These are phyloP conservation scores for Lophius piscatorius DNA, from an alignment of 2,113 vertebrate species.

Conservation along the genomic window DNA sequence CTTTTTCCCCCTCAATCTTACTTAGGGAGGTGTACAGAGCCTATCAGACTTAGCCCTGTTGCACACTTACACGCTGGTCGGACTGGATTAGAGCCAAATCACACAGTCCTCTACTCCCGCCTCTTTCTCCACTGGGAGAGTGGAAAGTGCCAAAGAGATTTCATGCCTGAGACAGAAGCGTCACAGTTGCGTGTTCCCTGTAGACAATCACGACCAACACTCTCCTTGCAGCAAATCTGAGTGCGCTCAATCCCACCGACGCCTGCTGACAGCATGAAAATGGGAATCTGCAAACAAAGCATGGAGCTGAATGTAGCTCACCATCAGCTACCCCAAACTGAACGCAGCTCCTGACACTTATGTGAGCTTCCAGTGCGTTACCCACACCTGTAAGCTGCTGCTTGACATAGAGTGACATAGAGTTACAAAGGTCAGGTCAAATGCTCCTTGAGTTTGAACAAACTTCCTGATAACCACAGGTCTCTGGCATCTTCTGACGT, in stretches of 20 bases:
- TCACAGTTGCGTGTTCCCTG: constrained; percentile 60
- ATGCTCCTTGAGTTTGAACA: constrained; percentile 30
- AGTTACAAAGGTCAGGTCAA: constrained; percentile 35
- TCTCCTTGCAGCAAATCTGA: constrained; percentile 59
- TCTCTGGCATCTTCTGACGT: constrained; percentile 17
- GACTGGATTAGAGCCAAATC: constrained; percentile 70
- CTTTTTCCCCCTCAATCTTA: constrained; percentile 41
- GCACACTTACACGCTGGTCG: constrained; percentile 57
- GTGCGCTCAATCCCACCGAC: constrained; percentile 44
- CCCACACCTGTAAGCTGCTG: background rate
- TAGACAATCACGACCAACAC: constrained; percentile 61
- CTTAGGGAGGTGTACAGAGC: constrained; percentile 34
- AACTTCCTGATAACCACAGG: constrained; percentile 34
- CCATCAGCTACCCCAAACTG: constrained; percentile 55
- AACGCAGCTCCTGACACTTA: constrained; percentile 58
- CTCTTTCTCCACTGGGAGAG: constrained; percentile 48
- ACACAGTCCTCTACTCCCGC: constrained; percentile 44
- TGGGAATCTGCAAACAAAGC: constrained; percentile 69
- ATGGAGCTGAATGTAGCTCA: constrained; percentile 57
- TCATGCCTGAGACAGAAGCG: constrained; percentile 72
- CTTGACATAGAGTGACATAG: constrained; percentile 6
- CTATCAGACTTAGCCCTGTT: constrained; percentile 40
- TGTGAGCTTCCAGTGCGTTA: constrained; percentile 17
- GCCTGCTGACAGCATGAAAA: constrained; percentile 75
- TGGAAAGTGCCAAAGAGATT: constrained; percentile 67